Percentiles rank a stretch among this genome's conserved stretches.
phyloP scores from a whole-genome alignment of 2,888 invertebrate genomes.

The Nomada fabriciana region DNA sequence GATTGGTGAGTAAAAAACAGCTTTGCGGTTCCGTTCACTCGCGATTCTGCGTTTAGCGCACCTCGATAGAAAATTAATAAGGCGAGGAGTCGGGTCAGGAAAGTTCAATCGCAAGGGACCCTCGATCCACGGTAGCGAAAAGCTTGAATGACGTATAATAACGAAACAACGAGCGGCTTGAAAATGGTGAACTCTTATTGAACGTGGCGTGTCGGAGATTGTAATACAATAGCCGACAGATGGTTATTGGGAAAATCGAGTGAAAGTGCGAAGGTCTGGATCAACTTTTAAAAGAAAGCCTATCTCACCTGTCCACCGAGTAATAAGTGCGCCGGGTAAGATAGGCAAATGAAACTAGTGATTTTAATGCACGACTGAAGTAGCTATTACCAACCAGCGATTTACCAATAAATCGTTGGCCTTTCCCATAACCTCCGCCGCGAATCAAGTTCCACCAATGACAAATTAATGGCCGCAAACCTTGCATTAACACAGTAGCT shows the following conservation, averaged over 20 bases:
- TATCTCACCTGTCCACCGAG: constrained; percentile 32
- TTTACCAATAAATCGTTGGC: constrained; percentile 35
- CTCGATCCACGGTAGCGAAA: too few species aligned
- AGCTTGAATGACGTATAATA: neutral
- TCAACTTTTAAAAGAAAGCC: constrained; percentile 61
- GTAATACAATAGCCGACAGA: constrained; percentile 12
- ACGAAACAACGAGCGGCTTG: neutral
- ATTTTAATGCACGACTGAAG: constrained; percentile 53
- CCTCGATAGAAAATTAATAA: too few species aligned
- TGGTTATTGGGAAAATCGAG: constrained; percentile 52
- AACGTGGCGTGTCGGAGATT: neutral
- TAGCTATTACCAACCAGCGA: constrained; percentile 21
- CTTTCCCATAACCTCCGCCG: constrained; percentile 29
- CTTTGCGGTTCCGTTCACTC: too few species aligned
- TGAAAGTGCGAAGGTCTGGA: constrained; percentile 65
- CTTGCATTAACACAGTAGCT: constrained; percentile 1
- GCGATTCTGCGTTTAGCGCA: too few species aligned
- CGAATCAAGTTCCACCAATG: constrained; percentile 19
- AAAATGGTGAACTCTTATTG: neutral
- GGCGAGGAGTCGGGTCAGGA: too few species aligned
- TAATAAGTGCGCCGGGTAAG: constrained; percentile 26
- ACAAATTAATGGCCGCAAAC: constrained; percentile 20
- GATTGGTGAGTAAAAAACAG: constrained; percentile 55
- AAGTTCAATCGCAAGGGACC: too few species aligned
- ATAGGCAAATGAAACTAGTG: constrained; percentile 45